Base-by-base conservation (phyloP, 2,797 vertebrate species). In the Acanthurus leucopareius region DNA sequence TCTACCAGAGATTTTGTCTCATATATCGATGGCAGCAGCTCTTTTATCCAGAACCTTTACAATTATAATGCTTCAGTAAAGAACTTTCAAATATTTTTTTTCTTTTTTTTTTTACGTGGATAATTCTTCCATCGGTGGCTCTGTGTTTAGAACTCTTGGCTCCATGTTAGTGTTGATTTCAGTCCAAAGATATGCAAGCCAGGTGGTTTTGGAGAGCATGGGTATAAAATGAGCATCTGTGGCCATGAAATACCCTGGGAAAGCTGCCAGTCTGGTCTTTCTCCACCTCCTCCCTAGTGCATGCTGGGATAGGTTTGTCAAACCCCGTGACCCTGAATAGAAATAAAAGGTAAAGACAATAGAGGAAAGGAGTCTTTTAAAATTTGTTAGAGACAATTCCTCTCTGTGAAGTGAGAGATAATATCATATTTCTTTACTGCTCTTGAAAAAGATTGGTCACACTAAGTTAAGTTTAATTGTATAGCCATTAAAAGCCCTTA, bases 181-280 rank as follows among this genome's bases (percentile, higher is more conserved):
- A 57, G 54, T 75, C 25, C 35, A 69, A 25, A 56, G 70, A 74
- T 51, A 22, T 45, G 35, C 0, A 40, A 62, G 70, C 53, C 73
- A 75, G 73, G 73, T 75, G 75, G 75, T 49, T 80, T 69, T 62
- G 28, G 67, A 77, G 66, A 70, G 48, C 65, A 47, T 3, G 15
- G 61, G 17, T 49, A 40, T 62, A 62, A 86, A 76, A 45, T 19
- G 79, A 86, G 69, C 66, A 78, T 82, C 81, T 76, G 83, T 8
- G 48, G 57, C 72, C 20, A 44, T 77, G 56, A 80, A 70, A 78
- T 61, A 69, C 51, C 16, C 61, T 38, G 62, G 83, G 35, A 86
- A 72, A 70, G 20, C 7, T 77, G 78, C 83, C 69, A 82, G 45
- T 48, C 52, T 48, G 51, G 10, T 72, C 61, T 66, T 15, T 58